Evolutionary conservation across 2,888 invertebrate genomes (phyloP).

Genomic region (Heliconius erato): DNA sequence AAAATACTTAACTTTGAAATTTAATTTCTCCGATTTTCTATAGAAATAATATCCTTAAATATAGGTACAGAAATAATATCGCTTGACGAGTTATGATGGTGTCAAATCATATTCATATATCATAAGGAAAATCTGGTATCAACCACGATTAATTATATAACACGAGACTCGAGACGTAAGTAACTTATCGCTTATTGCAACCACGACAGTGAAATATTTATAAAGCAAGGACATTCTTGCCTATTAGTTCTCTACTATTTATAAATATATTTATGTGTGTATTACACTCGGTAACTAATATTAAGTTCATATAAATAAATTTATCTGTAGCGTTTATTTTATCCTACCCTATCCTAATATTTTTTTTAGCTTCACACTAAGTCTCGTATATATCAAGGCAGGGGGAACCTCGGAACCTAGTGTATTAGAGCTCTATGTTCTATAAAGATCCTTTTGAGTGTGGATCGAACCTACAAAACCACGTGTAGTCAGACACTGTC

Average conservation of each 20-base stretch:
- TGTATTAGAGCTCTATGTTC: no score
- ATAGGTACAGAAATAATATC: no score
- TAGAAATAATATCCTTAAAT: background rate
- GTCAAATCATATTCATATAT: background rate
- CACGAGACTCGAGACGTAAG: background rate
- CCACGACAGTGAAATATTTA: background rate
- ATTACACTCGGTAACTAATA: background rate
- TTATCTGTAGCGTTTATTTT: background rate
- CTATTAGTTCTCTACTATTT: background rate
- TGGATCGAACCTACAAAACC: no score
- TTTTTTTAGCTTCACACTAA: no score
- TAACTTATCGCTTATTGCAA: background rate
- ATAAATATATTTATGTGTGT: background rate
- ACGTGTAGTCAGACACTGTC: no score
- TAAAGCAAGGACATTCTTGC: background rate
- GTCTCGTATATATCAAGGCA: no score
- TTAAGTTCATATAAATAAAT: background rate
- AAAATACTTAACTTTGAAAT: no score
- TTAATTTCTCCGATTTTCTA: background rate
- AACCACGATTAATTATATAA: conserved; percentile 2
- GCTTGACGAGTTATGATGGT: background rate
- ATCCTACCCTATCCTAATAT: no score
- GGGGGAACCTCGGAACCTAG: no score
- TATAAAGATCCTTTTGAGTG: no score
- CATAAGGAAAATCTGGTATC: background rate